Evolutionary conservation across 1,140 invertebrate species (phyloP).

Genomic region (Argopecten irradians): DNA sequence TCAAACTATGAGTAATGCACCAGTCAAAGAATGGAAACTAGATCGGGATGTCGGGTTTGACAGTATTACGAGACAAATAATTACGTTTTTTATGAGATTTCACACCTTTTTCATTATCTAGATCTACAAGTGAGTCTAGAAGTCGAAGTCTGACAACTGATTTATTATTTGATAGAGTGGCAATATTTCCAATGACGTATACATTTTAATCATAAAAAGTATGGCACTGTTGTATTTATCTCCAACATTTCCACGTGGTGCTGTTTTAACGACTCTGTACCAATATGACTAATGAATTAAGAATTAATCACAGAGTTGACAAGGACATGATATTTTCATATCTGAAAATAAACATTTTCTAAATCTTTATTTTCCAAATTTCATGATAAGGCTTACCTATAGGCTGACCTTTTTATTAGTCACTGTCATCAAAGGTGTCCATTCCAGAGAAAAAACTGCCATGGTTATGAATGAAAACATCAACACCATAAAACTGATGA

Average conservation of each 20-base stretch:
- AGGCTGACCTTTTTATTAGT: background rate
- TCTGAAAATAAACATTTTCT: too few species aligned
- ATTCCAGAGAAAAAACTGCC: background rate
- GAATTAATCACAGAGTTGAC: background rate
- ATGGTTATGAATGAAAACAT: background rate
- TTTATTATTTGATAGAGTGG: background rate
- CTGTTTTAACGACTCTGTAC: background rate
- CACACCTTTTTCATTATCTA: slow-evolving; percentile 15
- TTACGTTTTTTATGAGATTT: background rate
- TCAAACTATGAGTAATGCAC: background rate
- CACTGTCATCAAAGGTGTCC: background rate
- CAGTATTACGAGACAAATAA: background rate
- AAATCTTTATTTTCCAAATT: too few species aligned
- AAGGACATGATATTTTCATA: background rate
- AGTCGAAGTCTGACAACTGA: background rate
- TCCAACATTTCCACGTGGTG: background rate
- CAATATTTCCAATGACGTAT: background rate
- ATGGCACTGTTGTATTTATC: background rate
- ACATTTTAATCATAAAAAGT: background rate
- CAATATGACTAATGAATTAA: background rate
- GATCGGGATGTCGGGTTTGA: background rate
- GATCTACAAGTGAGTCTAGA: background rate
- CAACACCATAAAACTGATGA: background rate
- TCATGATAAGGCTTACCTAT: background rate
- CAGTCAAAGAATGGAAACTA: background rate